Evolutionary conservation across 1,140 invertebrate genomes (phyloP), one percentile per base, ranked within the genome.

Genomic region (Heliconius hewitsoni): DNA sequence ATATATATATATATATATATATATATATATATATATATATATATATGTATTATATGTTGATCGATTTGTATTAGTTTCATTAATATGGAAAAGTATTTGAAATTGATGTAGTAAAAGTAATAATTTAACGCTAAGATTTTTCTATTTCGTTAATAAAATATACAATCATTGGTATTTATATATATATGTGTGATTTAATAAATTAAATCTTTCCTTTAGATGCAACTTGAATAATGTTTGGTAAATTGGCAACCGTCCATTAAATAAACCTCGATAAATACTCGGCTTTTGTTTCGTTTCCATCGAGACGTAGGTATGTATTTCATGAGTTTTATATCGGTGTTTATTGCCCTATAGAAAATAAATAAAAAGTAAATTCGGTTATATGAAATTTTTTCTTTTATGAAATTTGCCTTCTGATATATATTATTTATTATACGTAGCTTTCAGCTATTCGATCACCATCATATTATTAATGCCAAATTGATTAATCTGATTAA

Each of bases 401-500:
- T 23, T 23, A 23, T 23, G 23, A 23, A 8, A 57, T 57, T 57
- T 27, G n/a, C 2, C 23, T 8, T 11, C 55, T 9, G 0, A 34
- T 3, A 60, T 60, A 0, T n/a, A 11, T 23, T 60, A n/a, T 60
- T 60, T 60, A 60, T 60, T 27, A 60, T 3, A 1, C 60, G 23
- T 27, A 66, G 8, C 23, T 66, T 30, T 27, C 11, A 66, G 2
- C 57, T 66, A 27, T 27, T 66, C 23, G 23, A 66, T 66, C 11
- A 30, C 1, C 8, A 27, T 66, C 11, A 66, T 27, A 27, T 66
- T 52, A 30, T 70, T 71, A 76, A n/a, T 19, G 39, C 46, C 74
- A 70, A 76, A 76, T 76, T 70, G 34, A 2, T 23, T 27, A 30
- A 66, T 1, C 60, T 76, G 37, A 76, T 76, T 76, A 70, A 71